Evolutionary conservation across 2,888 invertebrate species (phyloP).

Genomic region (Drosophila meridionalis): DNA sequence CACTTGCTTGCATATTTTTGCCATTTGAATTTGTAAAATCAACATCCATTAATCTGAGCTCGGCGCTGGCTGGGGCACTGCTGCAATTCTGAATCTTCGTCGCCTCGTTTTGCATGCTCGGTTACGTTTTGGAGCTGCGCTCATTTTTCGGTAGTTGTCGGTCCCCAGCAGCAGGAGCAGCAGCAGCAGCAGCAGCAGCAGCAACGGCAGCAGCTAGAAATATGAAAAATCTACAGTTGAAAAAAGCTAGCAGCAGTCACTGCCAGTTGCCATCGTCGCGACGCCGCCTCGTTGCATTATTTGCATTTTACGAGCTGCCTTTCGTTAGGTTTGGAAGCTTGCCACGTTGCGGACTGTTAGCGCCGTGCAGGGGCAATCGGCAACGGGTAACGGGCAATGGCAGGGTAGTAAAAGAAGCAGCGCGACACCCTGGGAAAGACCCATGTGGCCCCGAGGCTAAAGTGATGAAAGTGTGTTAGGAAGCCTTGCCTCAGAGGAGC

Average conservation of each 20-base stretch:
- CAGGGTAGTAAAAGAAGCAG: slow-evolving; percentile 25
- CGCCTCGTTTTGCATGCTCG: slow-evolving; percentile 77
- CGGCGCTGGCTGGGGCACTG: slow-evolving; percentile 38
- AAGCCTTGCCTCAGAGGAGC: slow-evolving; percentile 20
- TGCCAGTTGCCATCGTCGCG: slow-evolving; percentile 76
- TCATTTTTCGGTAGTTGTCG: slow-evolving; percentile 61
- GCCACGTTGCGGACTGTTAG: slow-evolving; percentile 55
- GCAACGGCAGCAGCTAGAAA: slow-evolving; percentile 64
- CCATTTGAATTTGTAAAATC: slow-evolving; percentile 81
- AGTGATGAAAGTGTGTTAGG: slow-evolving; percentile 61
- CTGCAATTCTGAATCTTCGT: slow-evolving; percentile 57
- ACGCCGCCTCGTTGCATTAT: slow-evolving; percentile 71
- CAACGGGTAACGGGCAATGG: background rate
- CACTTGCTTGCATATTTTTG: slow-evolving; percentile 82
- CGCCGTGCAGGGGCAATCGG: background rate
- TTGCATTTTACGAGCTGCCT: slow-evolving; percentile 79
- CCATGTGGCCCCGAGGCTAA: slow-evolving; percentile 49
- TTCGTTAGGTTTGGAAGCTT: slow-evolving; percentile 64
- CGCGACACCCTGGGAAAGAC: slow-evolving; percentile 49
- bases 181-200: background rate
- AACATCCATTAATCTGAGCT: slow-evolving; percentile 79
- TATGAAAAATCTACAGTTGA: slow-evolving; percentile 73
- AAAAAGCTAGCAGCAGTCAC: slow-evolving; percentile 73
- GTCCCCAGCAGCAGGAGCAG: slow-evolving; percentile 15
- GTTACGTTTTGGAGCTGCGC: slow-evolving; percentile 75